Conservation (phyloP, 2,797 vertebrate species). For the Paramormyrops hopkinsi region DNA sequence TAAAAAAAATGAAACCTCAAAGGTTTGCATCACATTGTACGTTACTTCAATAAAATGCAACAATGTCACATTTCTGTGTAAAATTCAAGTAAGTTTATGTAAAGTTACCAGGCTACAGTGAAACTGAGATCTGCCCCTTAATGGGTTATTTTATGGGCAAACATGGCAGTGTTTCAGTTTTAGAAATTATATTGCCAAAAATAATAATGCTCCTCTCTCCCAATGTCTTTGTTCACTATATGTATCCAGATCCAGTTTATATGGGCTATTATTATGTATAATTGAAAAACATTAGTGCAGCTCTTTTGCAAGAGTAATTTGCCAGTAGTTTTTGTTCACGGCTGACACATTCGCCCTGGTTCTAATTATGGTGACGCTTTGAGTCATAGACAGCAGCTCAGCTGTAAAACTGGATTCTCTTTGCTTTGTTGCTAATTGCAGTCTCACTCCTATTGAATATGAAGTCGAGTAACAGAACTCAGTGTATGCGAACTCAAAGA, state of each 20-base stretch:
- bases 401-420: slow-evolving; percentile 77
- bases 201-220: slow-evolving; percentile 2
- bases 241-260: slow-evolving; percentile 8
- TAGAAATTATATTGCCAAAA: slow-evolving; percentile 2
- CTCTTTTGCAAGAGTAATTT: slow-evolving; percentile 96
- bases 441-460: slow-evolving; percentile 96
- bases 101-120: background rate
- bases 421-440: slow-evolving; percentile 90
- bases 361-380: slow-evolving; percentile 81
- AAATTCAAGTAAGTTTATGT: background rate
- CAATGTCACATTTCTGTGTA: background rate
- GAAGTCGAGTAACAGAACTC: slow-evolving; percentile 96
- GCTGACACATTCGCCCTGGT: slow-evolving; percentile 91
- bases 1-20: background rate
- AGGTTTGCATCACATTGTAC: background rate
- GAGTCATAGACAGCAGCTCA: slow-evolving; percentile 82
- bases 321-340: slow-evolving; percentile 91
- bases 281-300: slow-evolving; percentile 99
- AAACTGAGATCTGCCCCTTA: background rate
- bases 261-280: slow-evolving; percentile 92
- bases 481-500: slow-evolving; percentile 85
- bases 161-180: background rate
- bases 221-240: background rate
- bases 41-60: background rate
- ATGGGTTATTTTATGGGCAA: background rate